Percentiles rank a stretch among this genome's conserved stretches.
phyloP scores from a whole-genome alignment of 1,140 invertebrate species.

The Nylanderia fulva region DNA sequence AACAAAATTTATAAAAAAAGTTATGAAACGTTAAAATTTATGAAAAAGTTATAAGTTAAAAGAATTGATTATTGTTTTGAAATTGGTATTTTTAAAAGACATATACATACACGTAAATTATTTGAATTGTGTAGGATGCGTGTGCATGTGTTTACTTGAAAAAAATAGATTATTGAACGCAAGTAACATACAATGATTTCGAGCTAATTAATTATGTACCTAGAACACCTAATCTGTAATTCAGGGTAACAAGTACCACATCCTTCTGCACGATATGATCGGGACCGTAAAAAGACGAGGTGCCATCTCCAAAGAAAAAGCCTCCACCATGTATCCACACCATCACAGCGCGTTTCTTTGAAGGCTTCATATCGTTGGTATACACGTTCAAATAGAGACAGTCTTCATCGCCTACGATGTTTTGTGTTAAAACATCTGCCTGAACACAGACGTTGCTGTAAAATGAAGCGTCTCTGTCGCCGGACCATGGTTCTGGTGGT shows the following conservation, averaged over 20 bases:
- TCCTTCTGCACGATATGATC: constrained; percentile 86
- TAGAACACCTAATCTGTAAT: constrained; percentile 86
- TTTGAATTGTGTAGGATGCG: constrained; percentile 72
- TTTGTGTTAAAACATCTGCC: constrained; percentile 25
- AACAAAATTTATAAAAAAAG: too few species aligned
- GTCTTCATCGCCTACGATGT: constrained; percentile 87
- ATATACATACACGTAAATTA: background rate
- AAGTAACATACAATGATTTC: background rate
- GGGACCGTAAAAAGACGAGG: constrained; percentile 81
- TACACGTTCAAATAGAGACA: constrained; percentile 95
- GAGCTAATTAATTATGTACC: constrained; percentile 77
- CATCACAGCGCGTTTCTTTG: constrained; percentile 81
- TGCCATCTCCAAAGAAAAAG: constrained; percentile 84
- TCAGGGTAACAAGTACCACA: constrained; percentile 87
- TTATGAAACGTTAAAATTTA: too few species aligned
- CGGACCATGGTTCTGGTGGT: constrained; percentile 87
- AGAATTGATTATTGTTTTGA: too few species aligned
- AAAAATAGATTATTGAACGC: too few species aligned
- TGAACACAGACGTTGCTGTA: constrained; percentile 87
- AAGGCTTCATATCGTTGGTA: constrained; percentile 85
- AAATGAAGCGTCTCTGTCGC: constrained; percentile 85
- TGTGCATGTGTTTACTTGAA: background rate
- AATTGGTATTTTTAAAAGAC: too few species aligned
- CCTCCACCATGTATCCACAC: constrained; percentile 88
- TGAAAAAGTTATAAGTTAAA: too few species aligned